These are phyloP conservation scores for Augochlorella aurata DNA, from an alignment of 2,888 invertebrate species.

Conservation along the genomic window DNA sequence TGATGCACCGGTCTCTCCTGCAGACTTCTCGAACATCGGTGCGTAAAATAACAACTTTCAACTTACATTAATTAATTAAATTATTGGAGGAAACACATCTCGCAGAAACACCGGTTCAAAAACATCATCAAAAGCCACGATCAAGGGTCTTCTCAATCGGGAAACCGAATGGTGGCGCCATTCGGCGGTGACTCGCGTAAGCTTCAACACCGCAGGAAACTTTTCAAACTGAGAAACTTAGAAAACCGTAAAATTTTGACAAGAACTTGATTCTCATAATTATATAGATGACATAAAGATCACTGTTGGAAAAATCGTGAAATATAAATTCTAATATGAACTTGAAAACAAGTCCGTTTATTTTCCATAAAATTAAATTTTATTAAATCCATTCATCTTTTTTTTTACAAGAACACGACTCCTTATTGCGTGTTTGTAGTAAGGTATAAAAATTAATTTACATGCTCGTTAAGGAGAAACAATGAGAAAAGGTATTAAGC, in stretches of 20 bases:
- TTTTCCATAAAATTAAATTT: conserved; percentile 39
- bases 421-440: conserved; percentile 50
- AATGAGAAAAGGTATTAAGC: conserved; percentile 53
- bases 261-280: not conserved
- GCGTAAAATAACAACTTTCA: not conserved
- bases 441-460: conserved; percentile 66
- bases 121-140: not conserved
- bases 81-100: not conserved
- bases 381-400: conserved; percentile 32
- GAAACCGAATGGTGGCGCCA: conserved; percentile 4
- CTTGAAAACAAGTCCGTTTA: not conserved
- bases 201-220: not conserved
- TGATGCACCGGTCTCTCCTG: not conserved
- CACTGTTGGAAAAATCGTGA: not conserved
- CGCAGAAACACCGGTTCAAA: not conserved
- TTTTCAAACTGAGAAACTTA: not conserved
- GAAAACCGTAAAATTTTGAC: not conserved
- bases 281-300: not conserved
- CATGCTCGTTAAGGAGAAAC: conserved; percentile 53
- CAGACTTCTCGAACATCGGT: not conserved
- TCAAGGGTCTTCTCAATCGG: not conserved
- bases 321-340: not conserved
- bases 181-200: not conserved
- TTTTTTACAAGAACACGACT: conserved; percentile 60
- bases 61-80: not conserved